Percentiles rank a stretch among this genome's conserved stretches.
Evolutionary conservation across 64 coral and sea anemone species (phyloP).

Genomic region (Pocillopora verrucosa): DNA sequence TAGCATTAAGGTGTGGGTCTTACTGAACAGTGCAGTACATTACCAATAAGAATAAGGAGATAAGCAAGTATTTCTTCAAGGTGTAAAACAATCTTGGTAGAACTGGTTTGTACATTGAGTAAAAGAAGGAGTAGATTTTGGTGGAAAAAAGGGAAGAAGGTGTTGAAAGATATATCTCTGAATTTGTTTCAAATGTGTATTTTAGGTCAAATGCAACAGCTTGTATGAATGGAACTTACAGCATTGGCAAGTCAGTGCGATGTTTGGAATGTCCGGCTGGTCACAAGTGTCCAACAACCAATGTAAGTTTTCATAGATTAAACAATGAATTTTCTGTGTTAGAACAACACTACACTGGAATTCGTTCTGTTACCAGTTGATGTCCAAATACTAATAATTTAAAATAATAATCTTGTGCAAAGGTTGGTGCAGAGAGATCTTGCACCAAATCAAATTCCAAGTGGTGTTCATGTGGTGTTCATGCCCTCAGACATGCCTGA

Average conservation of each 20-base stretch:
- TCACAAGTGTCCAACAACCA: constrained; percentile 54
- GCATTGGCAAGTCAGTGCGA: constrained; percentile 51
- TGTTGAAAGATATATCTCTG: too few species aligned
- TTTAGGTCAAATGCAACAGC: constrained; percentile 23
- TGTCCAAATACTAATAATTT: background rate
- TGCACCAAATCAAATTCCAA: too few species aligned
- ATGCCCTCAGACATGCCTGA: too few species aligned
- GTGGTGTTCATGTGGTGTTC: too few species aligned
- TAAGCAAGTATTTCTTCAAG: background rate
- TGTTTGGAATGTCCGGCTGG: constrained; percentile 86
- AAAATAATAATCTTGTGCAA: background rate
- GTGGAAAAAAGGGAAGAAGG: too few species aligned
- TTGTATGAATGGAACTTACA: constrained; percentile 76
- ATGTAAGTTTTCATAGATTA: constrained; percentile 23
- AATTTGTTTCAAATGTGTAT: background rate
- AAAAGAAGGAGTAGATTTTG: too few species aligned
- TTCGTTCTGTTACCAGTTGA: too few species aligned
- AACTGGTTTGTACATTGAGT: background rate
- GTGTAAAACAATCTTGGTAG: background rate
- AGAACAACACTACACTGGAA: background rate
- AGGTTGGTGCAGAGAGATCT: too few species aligned
- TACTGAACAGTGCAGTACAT: too few species aligned
- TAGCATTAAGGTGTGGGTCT: too few species aligned
- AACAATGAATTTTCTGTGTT: background rate
- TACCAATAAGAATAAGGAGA: too few species aligned